Base-by-base conservation (phyloP, 2,888 invertebrate genomes). In the Podabrus alpinus region DNA sequence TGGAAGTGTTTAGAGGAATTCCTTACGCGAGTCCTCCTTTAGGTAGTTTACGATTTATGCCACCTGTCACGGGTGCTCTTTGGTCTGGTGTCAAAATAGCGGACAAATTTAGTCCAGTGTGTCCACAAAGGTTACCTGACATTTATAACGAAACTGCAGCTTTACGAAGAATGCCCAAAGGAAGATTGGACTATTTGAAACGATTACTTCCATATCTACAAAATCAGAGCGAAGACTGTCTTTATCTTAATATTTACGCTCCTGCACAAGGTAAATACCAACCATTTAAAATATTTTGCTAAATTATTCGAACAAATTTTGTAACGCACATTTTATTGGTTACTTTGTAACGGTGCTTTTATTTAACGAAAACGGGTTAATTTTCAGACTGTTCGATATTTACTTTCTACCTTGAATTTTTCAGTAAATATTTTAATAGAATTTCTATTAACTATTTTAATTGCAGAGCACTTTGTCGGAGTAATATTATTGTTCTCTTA, bases 191-290 rank as follows among this genome's bases (percentile, higher is more conserved):
- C 85, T 95, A 97, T 86, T 90, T 98, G 83, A 94, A 93, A 87
- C 91, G 97, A 83, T 90, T 98, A 87, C 88, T 96, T 82, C 96
- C 97, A 61, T 94, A 95, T 86, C 90, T 98, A 81, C 92, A 92
- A 81, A 94, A 97, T 86, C 97, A 98, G 89, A 96, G 94, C 81
- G 99, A 99, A 90, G 98, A 99, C 89, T 99, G 99, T 86, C 92
- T 99, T 78, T 97, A 97, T 87, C 91, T 99, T 86, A 99, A 99
- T 88, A 94, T 99, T 85, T 99, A 97, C 89, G 96, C 97, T 21
- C 98, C 98, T 71, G 95, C 95, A 82, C 94, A 95, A 94, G 97
- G 97, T 97, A 90, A 59, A 19, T 64, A 19, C n/a, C 5, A 19
- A 13, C n/a, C 15, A n/a, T n/a, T n/a, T n/a, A n/a, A n/a, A 19